Conservation (phyloP, 2,113 vertebrate genomes). For the Neoarius graeffei region DNA sequence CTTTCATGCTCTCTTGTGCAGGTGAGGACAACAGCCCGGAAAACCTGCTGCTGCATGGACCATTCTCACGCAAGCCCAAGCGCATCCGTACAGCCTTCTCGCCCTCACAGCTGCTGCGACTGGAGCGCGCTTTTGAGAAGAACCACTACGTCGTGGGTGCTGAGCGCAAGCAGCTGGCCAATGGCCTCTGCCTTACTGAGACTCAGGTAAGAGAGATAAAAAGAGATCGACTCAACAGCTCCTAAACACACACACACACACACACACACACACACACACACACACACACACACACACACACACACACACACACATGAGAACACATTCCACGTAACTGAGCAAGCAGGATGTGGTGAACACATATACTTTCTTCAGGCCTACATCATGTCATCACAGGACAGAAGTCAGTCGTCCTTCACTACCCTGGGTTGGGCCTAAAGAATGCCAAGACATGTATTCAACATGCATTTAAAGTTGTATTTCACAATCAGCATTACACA, state of each 20-base stretch:
- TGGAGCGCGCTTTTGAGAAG: constrained; percentile 80
- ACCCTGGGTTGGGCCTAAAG: constrained; percentile 40
- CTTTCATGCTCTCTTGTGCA: constrained; percentile 40
- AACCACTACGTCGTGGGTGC: constrained; percentile 83
- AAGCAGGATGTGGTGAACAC: constrained; percentile 38
- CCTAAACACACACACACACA: constrained; percentile 6
- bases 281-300: constrained; percentile 22
- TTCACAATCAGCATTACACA: constrained; percentile 49
- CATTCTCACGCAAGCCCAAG: constrained; percentile 79
- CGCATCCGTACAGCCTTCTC: constrained; percentile 78
- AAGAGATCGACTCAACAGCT: background rate
- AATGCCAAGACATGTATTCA: constrained; percentile 56
- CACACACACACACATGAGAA: background rate
- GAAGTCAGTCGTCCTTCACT: constrained; percentile 41
- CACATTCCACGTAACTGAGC: constrained; percentile 37
- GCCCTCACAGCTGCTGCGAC: constrained; percentile 76
- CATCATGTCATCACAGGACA: constrained; percentile 43
- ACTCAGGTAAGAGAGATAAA: constrained; percentile 68
- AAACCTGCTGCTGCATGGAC: constrained; percentile 73
- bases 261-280: constrained; percentile 15
- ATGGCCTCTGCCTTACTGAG: constrained; percentile 78
- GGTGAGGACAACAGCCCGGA: constrained; percentile 76
- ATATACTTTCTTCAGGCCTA: constrained; percentile 1
- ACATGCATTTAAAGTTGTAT: constrained; percentile 51
- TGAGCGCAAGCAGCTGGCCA: constrained; percentile 81